Evolutionary conservation across 2,888 invertebrate species (phyloP).

Genomic region (Drosophila crucigera): DNA sequence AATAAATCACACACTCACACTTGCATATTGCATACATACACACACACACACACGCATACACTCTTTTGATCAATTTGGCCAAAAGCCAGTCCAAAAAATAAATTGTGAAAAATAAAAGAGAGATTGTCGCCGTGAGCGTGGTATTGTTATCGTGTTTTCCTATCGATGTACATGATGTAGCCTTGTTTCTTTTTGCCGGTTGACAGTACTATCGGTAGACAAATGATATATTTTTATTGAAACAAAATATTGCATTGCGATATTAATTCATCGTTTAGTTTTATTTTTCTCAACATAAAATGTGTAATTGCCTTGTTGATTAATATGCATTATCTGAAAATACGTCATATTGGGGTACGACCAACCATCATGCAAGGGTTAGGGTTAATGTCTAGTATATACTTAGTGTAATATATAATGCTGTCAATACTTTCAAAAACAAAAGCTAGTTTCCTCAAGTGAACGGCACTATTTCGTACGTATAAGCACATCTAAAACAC

Average conservation of each 20-base stretch:
- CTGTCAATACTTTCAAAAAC: neutral
- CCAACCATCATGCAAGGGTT: conserved; percentile 21
- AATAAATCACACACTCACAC: conserved; percentile 51
- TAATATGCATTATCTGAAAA: no score
- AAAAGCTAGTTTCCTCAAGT: neutral
- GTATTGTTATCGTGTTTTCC: conserved; percentile 30
- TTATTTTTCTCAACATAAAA: neutral
- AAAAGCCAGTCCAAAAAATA: conserved; percentile 68
- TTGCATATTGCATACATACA: conserved; percentile 23
- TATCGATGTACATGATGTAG: conserved; percentile 41
- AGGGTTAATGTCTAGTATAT: neutral
- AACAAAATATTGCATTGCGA: neutral
- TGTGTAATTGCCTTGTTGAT: neutral
- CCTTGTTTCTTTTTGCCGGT: conserved; percentile 33
- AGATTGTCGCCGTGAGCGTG: conserved; percentile 49
- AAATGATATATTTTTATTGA: neutral
- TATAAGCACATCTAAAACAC: neutral
- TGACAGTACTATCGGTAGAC: conserved; percentile 21
- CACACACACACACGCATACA: conserved; percentile 25
- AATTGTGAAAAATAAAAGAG: conserved; percentile 60
- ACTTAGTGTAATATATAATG: neutral
- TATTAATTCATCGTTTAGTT: neutral
- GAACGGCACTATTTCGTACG: neutral
- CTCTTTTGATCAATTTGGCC: conserved; percentile 55
- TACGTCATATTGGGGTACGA: conserved; percentile 17